Evolutionary conservation across 2,797 vertebrate species (phyloP).

Genomic region (Pseudochirops cupreus): DNA sequence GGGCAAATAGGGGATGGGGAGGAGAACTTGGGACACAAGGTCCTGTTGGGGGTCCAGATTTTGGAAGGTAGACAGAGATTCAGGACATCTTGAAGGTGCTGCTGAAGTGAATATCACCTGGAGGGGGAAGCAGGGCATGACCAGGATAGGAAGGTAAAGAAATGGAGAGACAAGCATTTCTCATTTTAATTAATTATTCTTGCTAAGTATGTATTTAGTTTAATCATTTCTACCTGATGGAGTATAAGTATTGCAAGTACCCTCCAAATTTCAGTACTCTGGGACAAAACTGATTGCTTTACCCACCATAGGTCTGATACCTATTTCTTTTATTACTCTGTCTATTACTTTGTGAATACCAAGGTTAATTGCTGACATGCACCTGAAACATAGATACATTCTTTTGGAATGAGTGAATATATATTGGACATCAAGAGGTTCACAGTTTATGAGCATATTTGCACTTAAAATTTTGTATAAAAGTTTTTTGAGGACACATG

Average conservation of each 20-base stretch:
- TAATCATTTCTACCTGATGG: not conserved
- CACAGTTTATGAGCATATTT: not conserved
- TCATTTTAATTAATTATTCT: not conserved
- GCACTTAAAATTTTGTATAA: conserved; percentile 21
- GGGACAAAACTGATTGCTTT: not conserved
- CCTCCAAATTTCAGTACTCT: not conserved
- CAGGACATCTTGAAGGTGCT: conserved; percentile 47
- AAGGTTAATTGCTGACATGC: conserved; percentile 26
- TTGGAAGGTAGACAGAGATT: conserved; percentile 64
- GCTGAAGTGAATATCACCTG: conserved; percentile 49
- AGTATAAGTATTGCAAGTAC: not conserved
- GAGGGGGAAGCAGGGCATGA: not conserved
- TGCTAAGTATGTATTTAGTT: not conserved
- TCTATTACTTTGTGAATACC: conserved; percentile 48
- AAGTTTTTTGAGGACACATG: conserved; percentile 18
- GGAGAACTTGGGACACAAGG: not conserved
- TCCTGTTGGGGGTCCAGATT: conserved; percentile 22
- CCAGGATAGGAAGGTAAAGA: not conserved
- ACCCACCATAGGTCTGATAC: not conserved
- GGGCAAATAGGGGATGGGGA: not conserved
- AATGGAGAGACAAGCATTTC: not conserved
- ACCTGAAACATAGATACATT: not conserved
- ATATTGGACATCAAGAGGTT: not conserved
- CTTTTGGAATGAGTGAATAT: not conserved
- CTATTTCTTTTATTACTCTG: conserved; percentile 38